Conservation (phyloP, 2,113 vertebrate species). For the Plestiodon gilberti region DNA sequence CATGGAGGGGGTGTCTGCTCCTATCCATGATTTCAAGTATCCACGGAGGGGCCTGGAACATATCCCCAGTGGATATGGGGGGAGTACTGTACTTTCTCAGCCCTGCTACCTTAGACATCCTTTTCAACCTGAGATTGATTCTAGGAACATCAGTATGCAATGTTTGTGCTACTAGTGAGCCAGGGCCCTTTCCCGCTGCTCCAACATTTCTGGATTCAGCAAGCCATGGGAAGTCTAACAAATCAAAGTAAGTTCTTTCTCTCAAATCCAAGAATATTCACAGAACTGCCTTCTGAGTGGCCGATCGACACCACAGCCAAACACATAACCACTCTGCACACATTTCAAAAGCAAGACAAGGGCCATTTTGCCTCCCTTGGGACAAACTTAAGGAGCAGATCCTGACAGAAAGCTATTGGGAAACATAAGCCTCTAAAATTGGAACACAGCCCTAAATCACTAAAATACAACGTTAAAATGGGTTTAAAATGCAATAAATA, state of each 20-base stretch:
- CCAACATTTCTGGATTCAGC: neutral
- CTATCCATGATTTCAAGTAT: too few relatives aligned
- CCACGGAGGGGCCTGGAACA: too few relatives aligned
- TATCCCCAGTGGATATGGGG: too few relatives aligned
- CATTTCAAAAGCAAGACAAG: slow-evolving; percentile 34
- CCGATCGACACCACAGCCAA: neutral
- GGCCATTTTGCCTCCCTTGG: slow-evolving; percentile 38
- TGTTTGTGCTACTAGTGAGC: neutral
- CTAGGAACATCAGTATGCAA: neutral
- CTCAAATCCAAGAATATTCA: slow-evolving; percentile 28
- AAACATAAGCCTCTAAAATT: slow-evolving; percentile 47
- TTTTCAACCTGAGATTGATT: neutral
- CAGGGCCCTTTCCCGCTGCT: neutral
- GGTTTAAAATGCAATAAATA: slow-evolving; percentile 57
- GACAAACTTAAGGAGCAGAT: slow-evolving; percentile 33
- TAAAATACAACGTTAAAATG: slow-evolving; percentile 53
- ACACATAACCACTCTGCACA: slow-evolving; percentile 50
- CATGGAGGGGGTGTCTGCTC: too few relatives aligned
- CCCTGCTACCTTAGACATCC: too few relatives aligned
- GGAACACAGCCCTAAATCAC: slow-evolving; percentile 31
- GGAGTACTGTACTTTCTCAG: neutral
- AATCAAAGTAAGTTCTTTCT: neutral
- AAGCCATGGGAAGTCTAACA: neutral
- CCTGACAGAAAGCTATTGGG: slow-evolving; percentile 41
- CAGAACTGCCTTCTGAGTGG: neutral